Evolutionary conservation across 2,797 vertebrate genomes (phyloP).

Genomic region (Peromyscus aztecus): DNA sequence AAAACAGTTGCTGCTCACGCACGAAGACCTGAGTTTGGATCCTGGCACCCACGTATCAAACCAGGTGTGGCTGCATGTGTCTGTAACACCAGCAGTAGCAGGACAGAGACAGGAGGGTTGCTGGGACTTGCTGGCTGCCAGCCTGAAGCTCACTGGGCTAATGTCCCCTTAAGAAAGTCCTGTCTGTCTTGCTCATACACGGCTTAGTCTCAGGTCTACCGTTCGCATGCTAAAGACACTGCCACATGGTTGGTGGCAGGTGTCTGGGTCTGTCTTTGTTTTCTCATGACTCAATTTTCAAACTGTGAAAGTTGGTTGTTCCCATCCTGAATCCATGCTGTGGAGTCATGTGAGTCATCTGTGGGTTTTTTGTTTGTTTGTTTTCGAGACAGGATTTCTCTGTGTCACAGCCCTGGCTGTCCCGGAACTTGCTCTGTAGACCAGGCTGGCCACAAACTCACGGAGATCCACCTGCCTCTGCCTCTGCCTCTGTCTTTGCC

Average conservation of each 20-base stretch:
- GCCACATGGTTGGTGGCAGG: not conserved
- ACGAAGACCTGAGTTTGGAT: not conserved
- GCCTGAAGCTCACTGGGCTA: not conserved
- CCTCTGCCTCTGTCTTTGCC: not conserved
- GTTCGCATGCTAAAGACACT: too few relatives aligned
- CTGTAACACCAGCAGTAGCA: not conserved
- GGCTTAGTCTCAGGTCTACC: not conserved
- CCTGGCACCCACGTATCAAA: too few relatives aligned
- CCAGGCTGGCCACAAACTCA: not conserved
- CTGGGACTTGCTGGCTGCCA: not conserved
- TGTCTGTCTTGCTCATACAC: not conserved
- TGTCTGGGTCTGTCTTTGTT: not conserved
- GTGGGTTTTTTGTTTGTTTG: not conserved
- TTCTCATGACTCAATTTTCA: not conserved
- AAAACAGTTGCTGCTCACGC: too few relatives aligned
- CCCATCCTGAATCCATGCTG: not conserved
- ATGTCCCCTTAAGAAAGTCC: not conserved
- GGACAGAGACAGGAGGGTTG: not conserved
- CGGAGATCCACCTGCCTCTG: not conserved
- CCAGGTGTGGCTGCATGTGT: not conserved
- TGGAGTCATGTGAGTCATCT: not conserved
- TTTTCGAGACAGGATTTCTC: not conserved
- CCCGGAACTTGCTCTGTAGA: not conserved
- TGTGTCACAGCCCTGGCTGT: not conserved
- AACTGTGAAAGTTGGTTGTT: fast-evolving